Evolutionary conservation across 2,888 invertebrate species (phyloP), one percentile per base, ranked within the genome.

Genomic region (Pachymerium ferrugineum): DNA sequence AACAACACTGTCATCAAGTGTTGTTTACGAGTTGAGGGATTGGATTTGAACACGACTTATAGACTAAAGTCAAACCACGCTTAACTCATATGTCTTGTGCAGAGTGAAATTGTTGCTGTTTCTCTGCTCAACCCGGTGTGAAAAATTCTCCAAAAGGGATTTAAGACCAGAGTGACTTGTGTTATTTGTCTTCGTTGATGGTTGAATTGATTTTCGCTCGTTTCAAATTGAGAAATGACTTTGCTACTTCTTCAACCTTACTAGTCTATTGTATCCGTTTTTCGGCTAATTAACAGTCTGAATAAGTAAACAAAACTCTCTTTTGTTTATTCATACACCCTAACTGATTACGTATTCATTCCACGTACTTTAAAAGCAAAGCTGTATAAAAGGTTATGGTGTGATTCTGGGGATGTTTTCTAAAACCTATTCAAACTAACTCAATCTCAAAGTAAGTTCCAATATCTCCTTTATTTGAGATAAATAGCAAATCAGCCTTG

Each of bases 1-100:
- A 62, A 62, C 62, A 62, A 28, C 28, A 28, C 62, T 62, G 62
- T 62, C 62, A 62, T 62, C 62, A 25, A 25, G 62, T 62, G 28
- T 62, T 62, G 62, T 62, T 62, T 62, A 62, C 62, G 28, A 25
- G 14, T 12, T 62, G 28, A 62, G 22, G 28, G 28, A 62, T 25
- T 28, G 62, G 25, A 28, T 54, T 62, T 62, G 25, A 62, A 62
- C 62, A 62, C 2, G 28, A 25, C 12, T 62, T 62, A 62, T 62
- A 62, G 28, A 62, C 62, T 62, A 14, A n/a, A 62, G 8, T 62
- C 62, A 28, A 28, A 62, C 14, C 62, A 62, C 62, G 25, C 62
- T 62, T 25, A 62, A 25, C 25, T 2, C 62, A 25, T 25, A 38
- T 38, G 12, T 22, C 62, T 62, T 62, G 62, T 62, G 12, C 62